These are phyloP conservation scores for Vanacampus margaritifer DNA, from an alignment of 2,113 vertebrate species.

Conservation along the genomic window DNA sequence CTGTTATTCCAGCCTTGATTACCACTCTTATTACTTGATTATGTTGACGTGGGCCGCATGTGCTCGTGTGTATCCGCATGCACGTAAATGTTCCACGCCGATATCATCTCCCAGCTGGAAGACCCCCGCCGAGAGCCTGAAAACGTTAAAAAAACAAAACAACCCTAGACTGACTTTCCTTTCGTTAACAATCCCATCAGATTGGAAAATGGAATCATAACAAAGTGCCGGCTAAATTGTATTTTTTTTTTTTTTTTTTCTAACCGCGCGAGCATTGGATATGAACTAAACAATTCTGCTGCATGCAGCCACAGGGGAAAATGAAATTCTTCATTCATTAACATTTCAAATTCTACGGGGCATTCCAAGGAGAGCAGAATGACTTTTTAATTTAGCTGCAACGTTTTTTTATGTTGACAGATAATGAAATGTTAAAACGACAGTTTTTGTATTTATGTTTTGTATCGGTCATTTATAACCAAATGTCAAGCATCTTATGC, in stretches of 20 bases:
- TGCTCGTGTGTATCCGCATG: background rate
- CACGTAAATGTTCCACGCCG: background rate
- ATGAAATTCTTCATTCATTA: conserved; percentile 22
- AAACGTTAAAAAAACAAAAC: conserved; percentile 11
- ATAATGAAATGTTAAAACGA: background rate
- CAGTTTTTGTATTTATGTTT: background rate
- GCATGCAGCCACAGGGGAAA: conserved; percentile 19
- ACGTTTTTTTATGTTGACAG: background rate
- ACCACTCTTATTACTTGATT: conserved; percentile 16
- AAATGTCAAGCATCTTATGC: background rate
- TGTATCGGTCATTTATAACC: background rate
- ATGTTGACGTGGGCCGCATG: background rate
- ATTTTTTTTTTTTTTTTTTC: conserved; percentile 3
- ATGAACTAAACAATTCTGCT: conserved; percentile 34
- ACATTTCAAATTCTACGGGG: conserved; percentile 18
- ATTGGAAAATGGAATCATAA: conserved; percentile 52
- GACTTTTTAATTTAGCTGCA: background rate
- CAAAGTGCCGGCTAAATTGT: conserved; percentile 46
- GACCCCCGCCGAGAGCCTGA: conserved; percentile 29
- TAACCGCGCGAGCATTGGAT: conserved; percentile 19
- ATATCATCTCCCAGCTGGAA: conserved; percentile 26
- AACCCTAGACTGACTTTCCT: conserved; percentile 19
- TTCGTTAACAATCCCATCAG: conserved; percentile 51
- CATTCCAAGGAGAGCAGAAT: background rate
- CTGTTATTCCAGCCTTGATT: conserved; percentile 49